Percentiles rank a stretch among this genome's conserved stretches.
phyloP scores from a whole-genome alignment of 2,113 vertebrate genomes.

The Climacteris rufus region DNA sequence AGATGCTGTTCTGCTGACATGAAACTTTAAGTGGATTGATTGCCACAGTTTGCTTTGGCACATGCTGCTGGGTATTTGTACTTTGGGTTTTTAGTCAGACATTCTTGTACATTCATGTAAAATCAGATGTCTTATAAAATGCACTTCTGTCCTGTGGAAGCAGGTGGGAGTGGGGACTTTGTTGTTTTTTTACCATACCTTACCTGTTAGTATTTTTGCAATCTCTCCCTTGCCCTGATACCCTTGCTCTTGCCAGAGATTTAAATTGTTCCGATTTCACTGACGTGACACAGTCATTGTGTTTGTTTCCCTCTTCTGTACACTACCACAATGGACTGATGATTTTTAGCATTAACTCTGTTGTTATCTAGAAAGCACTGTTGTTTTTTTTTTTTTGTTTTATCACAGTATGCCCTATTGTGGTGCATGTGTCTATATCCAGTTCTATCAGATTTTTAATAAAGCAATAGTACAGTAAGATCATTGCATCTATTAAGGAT shows the following conservation, averaged over 20 bases:
- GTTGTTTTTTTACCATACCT: background rate
- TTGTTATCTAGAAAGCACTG: background rate
- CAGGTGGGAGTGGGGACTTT: background rate
- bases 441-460: background rate
- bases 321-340: background rate
- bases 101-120: background rate
- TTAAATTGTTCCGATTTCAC: background rate
- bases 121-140: background rate
- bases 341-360: background rate
- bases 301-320: background rate
- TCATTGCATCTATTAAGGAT: background rate
- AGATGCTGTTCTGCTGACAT: background rate
- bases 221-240: background rate
- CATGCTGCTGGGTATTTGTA: background rate
- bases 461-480: background rate
- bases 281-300: rapidly evolving
- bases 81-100: background rate
- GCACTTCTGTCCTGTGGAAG: background rate
- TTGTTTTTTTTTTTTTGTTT: background rate
- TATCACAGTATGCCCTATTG: background rate
- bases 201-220: background rate
- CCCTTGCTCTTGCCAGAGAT: no score
- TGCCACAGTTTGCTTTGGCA: background rate
- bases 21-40: background rate
- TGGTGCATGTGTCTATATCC: background rate